Evolutionary conservation across 2,113 vertebrate species (phyloP).

Genomic region (Callipepla squamata): DNA sequence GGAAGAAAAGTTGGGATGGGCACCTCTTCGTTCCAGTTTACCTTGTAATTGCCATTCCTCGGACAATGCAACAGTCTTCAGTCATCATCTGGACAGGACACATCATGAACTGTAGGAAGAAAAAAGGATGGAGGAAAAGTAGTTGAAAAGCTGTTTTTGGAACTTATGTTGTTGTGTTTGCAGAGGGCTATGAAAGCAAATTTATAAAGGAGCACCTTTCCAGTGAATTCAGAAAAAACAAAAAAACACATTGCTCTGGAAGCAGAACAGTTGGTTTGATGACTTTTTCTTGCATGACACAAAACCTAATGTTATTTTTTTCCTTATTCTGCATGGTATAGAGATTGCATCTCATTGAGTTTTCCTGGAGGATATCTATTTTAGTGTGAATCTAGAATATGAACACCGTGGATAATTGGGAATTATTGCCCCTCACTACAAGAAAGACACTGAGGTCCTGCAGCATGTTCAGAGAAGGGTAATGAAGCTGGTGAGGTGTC

Average conservation of each 20-base stretch:
- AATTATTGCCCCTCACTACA: background rate
- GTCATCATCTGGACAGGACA: background rate
- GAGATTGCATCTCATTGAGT: background rate
- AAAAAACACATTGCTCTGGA: background rate
- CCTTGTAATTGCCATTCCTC: background rate
- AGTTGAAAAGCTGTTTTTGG: background rate
- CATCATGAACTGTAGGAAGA: background rate
- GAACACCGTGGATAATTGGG: background rate
- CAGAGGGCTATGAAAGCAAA: background rate
- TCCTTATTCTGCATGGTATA: background rate
- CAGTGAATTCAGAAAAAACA: background rate
- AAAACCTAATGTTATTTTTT: background rate
- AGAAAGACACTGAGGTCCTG: too few relatives aligned
- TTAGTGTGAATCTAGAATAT: background rate
- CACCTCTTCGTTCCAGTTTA: background rate
- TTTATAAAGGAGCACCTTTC: background rate
- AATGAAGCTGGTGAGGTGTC: too few relatives aligned
- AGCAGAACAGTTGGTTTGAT: background rate
- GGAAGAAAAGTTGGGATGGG: background rate
- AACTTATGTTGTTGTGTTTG: background rate
- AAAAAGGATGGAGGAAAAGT: background rate
- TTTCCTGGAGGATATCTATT: background rate
- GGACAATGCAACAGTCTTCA: background rate
- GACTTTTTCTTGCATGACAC: background rate
- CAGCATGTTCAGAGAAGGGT: too few relatives aligned